Base-by-base conservation (phyloP, 2,113 vertebrate species). In the Pelodiscus sinensis region DNA sequence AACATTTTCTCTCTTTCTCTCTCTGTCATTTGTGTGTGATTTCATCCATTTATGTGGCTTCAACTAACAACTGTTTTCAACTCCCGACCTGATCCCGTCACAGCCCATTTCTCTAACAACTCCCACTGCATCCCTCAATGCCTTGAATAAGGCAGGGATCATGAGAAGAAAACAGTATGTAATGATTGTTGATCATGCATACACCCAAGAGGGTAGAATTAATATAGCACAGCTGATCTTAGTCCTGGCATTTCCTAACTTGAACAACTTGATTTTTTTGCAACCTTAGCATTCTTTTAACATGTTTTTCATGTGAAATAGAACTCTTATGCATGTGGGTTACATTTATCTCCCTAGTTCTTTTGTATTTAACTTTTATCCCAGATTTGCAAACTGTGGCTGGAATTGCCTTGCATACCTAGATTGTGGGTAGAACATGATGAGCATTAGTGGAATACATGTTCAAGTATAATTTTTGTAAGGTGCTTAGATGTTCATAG, bases 251-350 rank as follows among this genome's bases (percentile, higher is more conserved):
- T 88, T 86, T 31, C 31, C 79, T 82, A 35, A 38, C 88, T 18
- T 65, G 31, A 7, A n/a, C 6, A 65, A 12, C 35, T 91, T 73
- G 38, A 75, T 18, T 88, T 86, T 86, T 44, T 86, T 44, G 15
- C 56, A 60, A 56, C 81, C 2, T 0, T 56, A 21, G 13, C 25
- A 92, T 31, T 55, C 19, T 7, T 11, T 88, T 44, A 75, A 75
- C 68, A 38, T 19, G 35, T 31, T 6, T 95, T 89, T 90, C 60
- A n/a, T 75, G n/a, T 27, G 55, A 58, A 86, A 92, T 73, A 84
- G 2, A 57, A 75, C 22, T 10, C 44, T 0, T 5, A 16, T 38
- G 10, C 1, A 24, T 10, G 89, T 89, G 6, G 8, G 3, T 78
- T 55, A 44, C 18, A 31, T 50, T 89, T 0, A 55, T 92, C 85